These are phyloP conservation scores for Pseudomyrmex concolor DNA, from an alignment of 1,140 invertebrate species.

Conservation along the genomic window DNA sequence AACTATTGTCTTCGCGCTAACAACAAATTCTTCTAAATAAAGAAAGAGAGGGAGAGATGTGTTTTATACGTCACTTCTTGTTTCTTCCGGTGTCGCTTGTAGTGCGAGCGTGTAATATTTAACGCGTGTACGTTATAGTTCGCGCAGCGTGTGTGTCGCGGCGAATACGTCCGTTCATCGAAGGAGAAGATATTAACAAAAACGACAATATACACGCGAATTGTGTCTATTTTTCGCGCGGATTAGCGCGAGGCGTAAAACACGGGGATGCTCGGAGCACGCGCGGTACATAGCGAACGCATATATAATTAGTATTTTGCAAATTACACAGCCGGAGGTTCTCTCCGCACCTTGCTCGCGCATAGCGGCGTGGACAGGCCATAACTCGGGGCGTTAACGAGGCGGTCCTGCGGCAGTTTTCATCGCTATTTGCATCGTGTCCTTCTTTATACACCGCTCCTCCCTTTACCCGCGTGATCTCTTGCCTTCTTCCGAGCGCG, in stretches of 20 bases:
- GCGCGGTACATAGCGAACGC: constrained; percentile 14
- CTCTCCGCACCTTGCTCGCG: constrained; percentile 7
- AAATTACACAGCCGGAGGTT: constrained; percentile 56
- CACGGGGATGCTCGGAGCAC: constrained; percentile 37
- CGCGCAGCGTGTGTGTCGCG: constrained; percentile 1
- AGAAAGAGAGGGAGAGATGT: too few species aligned
- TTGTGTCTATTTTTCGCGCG: constrained; percentile 46
- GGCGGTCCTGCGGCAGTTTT: constrained; percentile 51
- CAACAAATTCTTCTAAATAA: not conserved
- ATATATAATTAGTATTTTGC: constrained; percentile 58
- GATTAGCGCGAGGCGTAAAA: constrained; percentile 42
- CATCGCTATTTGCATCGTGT: constrained; percentile 63
- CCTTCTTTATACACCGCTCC: constrained; percentile 40
- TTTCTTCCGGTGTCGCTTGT: constrained; percentile 23
- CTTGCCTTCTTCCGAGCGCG: not conserved
- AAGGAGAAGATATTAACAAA: constrained; percentile 1
- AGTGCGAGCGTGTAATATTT: constrained; percentile 44
- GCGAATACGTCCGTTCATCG: constrained; percentile 1
- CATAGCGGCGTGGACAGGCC: constrained; percentile 19
- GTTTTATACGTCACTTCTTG: not conserved
- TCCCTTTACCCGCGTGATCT: not conserved
- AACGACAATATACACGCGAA: constrained; percentile 18
- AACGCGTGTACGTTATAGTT: not conserved
- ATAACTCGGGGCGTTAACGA: constrained; percentile 63
- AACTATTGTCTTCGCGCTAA: not conserved